Percentiles rank a stretch among this genome's conserved stretches.
Evolutionary conservation across 2,797 vertebrate genomes (phyloP).

Genomic region (Sebastes paucispinis): DNA sequence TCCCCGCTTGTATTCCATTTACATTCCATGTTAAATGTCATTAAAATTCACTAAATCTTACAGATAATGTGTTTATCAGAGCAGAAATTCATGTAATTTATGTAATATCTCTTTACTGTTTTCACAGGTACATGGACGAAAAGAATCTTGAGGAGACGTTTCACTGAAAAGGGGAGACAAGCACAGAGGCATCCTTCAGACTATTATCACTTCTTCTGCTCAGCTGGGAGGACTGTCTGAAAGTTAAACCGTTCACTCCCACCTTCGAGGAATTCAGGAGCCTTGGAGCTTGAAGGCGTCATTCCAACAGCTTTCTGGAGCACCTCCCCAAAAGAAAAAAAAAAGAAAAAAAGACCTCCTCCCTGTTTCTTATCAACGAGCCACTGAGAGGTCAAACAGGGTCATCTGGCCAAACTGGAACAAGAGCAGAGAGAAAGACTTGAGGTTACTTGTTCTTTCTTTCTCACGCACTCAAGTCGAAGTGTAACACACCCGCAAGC

Average conservation of each 20-base stretch:
- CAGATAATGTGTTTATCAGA: background rate
- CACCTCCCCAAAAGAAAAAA: slow-evolving; percentile 31
- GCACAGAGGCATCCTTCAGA: slow-evolving; percentile 43
- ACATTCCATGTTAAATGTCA: background rate
- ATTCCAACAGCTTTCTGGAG: slow-evolving; percentile 45
- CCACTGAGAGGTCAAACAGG: slow-evolving; percentile 44
- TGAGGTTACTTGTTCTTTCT: slow-evolving; percentile 33
- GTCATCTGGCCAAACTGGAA: slow-evolving; percentile 36
- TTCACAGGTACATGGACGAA: slow-evolving; percentile 54
- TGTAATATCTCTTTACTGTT: slow-evolving; percentile 13
- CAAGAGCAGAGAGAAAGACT: slow-evolving; percentile 37
- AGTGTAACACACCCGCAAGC: slow-evolving; percentile 13
- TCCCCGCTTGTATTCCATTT: background rate
- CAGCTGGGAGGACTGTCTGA: slow-evolving; percentile 32
- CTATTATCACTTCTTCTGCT: slow-evolving; percentile 39
- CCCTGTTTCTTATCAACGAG: slow-evolving; percentile 61
- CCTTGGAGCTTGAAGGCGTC: slow-evolving; percentile 50
- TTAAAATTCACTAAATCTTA: background rate
- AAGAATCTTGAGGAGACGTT: slow-evolving; percentile 13
- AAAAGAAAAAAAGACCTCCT: slow-evolving; percentile 14
- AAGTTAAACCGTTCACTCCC: slow-evolving; percentile 51
- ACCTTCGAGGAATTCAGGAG: slow-evolving; percentile 68
- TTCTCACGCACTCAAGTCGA: slow-evolving; percentile 23
- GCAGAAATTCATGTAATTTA: background rate
- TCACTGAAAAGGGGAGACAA: slow-evolving; percentile 29